Conservation (phyloP, 2,113 vertebrate genomes). For the Catharus bicknelli region DNA sequence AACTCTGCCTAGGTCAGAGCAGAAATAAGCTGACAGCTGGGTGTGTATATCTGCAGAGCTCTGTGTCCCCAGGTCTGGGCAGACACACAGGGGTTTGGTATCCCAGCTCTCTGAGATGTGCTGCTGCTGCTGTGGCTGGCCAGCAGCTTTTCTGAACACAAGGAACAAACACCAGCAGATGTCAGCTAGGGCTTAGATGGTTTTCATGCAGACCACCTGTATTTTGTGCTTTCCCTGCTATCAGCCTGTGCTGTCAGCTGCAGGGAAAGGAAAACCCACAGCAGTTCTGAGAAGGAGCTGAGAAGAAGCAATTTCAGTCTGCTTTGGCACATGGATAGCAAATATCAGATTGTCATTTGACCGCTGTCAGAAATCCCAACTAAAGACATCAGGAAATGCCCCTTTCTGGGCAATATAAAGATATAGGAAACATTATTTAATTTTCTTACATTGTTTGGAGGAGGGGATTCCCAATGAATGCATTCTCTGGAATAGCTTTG, state of each 20-base stretch:
- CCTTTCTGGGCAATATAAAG: background rate
- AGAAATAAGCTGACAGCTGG: background rate
- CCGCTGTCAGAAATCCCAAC: background rate
- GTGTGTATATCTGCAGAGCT: background rate
- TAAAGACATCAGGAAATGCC: background rate
- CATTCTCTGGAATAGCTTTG: conserved; percentile 91
- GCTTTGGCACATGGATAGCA: background rate
- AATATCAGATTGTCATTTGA: background rate
- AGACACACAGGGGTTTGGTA: background rate
- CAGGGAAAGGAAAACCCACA: background rate
- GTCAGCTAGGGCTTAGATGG: background rate
- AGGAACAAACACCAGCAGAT: background rate
- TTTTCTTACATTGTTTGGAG: conserved; percentile 92
- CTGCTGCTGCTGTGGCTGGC: background rate
- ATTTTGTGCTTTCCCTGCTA: background rate
- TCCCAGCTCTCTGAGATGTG: background rate
- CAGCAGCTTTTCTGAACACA: background rate
- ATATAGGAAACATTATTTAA: background rate
- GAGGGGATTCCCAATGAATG: conserved; percentile 92
- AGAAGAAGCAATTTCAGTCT: background rate
- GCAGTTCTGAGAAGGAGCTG: background rate
- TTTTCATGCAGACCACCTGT: background rate
- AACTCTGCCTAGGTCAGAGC: background rate
- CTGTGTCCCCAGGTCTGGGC: background rate
- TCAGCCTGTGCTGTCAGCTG: background rate